Evolutionary conservation across 2,888 invertebrate species (phyloP), one percentile per base, ranked within the genome.

Genomic region (Syritta pipiens): DNA sequence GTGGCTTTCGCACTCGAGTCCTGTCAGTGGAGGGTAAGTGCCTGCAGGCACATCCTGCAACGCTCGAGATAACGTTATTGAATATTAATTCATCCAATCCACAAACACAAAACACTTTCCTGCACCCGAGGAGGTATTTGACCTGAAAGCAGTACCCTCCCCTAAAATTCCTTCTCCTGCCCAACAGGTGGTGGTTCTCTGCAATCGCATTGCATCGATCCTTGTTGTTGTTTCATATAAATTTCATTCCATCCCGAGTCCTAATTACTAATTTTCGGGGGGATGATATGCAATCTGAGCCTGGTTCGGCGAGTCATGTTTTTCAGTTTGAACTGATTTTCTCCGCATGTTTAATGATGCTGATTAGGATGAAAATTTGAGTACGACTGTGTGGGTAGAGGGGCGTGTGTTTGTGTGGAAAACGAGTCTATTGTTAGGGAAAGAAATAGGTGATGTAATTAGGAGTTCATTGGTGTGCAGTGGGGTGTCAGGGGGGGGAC

Each of bases 21-120:
- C 3, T 1, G n/a, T n/a, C n/a, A n/a, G n/a, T n/a, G n/a, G n/a
- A n/a, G n/a, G n/a, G n/a, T n/a, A n/a, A n/a, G n/a, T n/a, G n/a
- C n/a, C 37, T 14, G 14, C 37, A 1, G 14, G 5, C 12, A 17
- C 6, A 35, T 57, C n/a, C 60, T 77, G 77, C 42, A 53, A 14
- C 10, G 28, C 7, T 17, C 59, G 6, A 72, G 77, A 77, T 77
- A 77, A 67, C 72, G 65, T 53, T 60, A 60, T 53, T 77, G 77
- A 77, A 67, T 77, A 72, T 65, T 72, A 72, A 77, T 72, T 77
- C 53, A 72, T 65, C 59, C 77, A 77, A 72, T 77, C 72, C 57
- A 46, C 71, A 76, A 76, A 69, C 63, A 71, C 71, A 69, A 63
- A 59, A 59, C 77, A 72, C 40, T 77, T 55, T 68, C 12, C 55